These are phyloP conservation scores for Zoanthus solanderi DNA, from an alignment of 92 coral and sea anemone species.

Conservation along the genomic window DNA sequence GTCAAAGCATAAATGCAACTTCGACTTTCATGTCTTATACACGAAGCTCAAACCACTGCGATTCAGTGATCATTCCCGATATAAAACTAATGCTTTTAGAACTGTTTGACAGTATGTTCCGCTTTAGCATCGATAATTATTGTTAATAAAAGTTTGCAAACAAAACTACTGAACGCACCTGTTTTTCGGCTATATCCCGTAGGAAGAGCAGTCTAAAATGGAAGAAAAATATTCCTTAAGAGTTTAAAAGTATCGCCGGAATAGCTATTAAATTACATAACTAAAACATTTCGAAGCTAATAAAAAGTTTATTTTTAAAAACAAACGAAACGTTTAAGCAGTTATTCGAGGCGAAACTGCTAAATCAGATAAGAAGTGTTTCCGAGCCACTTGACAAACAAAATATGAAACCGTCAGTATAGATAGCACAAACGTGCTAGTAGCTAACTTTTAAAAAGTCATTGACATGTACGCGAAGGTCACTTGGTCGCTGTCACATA, in stretches of 20 bases:
- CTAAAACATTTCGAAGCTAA: neutral
- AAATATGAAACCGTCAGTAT: no score
- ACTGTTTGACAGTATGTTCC: neutral
- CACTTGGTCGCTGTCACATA: no score
- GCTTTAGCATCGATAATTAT: neutral
- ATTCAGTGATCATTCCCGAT: neutral
- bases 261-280: neutral
- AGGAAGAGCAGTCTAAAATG: slow-evolving; percentile 12
- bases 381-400: no score
- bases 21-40: neutral
- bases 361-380: no score
- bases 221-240: neutral
- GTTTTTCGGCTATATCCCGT: neutral
- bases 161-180: slow-evolving; percentile 15
- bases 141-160: neutral
- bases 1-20: neutral
- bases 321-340: no score
- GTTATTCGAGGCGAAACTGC: no score
- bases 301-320: neutral
- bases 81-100: neutral
- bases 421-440: no score
- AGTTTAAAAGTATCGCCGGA: neutral
- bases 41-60: neutral
- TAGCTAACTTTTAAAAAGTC: no score
- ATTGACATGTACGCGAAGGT: no score